A percentile compares a stretch with the other conserved stretches of the same genome.
phyloP scores from a whole-genome alignment of 2,888 invertebrate genomes.

The Epistrophe eligans region DNA sequence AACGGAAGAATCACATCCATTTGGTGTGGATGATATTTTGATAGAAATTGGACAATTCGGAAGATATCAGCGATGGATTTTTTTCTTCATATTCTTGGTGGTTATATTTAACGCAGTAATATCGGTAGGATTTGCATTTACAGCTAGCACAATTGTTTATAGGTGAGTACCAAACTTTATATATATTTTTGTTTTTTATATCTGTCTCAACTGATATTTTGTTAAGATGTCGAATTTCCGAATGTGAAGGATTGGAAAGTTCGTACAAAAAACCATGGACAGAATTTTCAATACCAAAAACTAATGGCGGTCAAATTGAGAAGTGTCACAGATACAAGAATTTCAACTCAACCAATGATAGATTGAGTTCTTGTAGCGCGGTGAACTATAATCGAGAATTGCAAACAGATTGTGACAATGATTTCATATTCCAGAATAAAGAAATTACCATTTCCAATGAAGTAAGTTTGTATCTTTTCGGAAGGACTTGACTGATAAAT shows the following conservation, averaged over 20 bases:
- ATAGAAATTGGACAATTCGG: constrained; percentile 86
- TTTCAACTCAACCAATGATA: constrained; percentile 9
- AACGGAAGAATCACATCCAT: not conserved
- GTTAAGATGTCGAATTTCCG: constrained; percentile 81
- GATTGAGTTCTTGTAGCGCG: constrained; percentile 81
- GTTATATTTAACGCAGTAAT: constrained; percentile 88
- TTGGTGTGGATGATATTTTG: constrained; percentile 79
- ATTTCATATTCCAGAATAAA: constrained; percentile 80
- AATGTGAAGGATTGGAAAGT: constrained; percentile 81
- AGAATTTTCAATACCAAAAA: constrained; percentile 82
- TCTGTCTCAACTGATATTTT: too few relatives aligned
- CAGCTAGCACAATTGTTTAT: constrained; percentile 88
- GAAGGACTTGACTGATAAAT: too few relatives aligned
- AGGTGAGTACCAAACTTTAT: constrained; percentile 84
- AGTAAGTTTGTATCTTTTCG: constrained; percentile 73
- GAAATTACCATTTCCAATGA: constrained; percentile 81
- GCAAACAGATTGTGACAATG: constrained; percentile 78
- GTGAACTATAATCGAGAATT: constrained; percentile 81
- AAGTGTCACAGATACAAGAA: constrained; percentile 78
- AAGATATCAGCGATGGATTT: constrained; percentile 87
- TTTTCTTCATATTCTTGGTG: constrained; percentile 87
- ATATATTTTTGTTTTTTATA: too few relatives aligned
- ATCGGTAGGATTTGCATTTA: constrained; percentile 89
- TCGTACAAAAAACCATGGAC: constrained; percentile 85
- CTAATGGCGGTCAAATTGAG: constrained; percentile 76